Evolutionary conservation across 2,113 vertebrate species (phyloP).

Genomic region (Xerus inauris): DNA sequence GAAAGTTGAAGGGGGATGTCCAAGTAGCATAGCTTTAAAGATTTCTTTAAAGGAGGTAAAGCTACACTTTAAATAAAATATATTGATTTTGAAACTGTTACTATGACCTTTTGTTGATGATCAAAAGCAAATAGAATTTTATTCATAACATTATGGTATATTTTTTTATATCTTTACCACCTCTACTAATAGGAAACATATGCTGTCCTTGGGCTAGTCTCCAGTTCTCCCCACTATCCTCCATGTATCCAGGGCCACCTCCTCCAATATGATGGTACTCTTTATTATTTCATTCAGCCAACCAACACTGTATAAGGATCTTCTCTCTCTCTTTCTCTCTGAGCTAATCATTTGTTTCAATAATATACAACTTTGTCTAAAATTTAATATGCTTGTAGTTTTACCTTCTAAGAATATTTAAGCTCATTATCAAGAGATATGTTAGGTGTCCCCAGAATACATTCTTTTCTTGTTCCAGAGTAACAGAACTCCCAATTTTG

Average conservation of each 20-base stretch:
- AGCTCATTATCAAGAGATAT: not conserved
- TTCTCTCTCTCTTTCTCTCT: not conserved
- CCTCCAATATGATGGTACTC: not conserved
- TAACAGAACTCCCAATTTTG: not conserved
- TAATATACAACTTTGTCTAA: slow-evolving; percentile 6
- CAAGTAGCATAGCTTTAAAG: slow-evolving; percentile 32
- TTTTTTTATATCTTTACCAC: slow-evolving; percentile 55
- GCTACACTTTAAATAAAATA: slow-evolving; percentile 28
- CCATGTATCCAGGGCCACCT: not conserved
- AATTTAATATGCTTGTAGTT: not conserved
- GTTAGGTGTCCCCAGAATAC: not conserved
- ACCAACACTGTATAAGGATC: not conserved
- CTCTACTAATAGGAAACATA: slow-evolving; percentile 45
- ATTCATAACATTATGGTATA: slow-evolving; percentile 29
- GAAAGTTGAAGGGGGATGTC: not conserved
- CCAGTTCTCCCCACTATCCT: not conserved
- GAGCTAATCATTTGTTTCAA: slow-evolving; percentile 12
- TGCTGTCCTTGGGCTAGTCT: not conserved
- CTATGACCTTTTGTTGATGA: slow-evolving; percentile 3
- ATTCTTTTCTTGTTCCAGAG: not conserved
- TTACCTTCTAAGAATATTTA: slow-evolving; percentile 32
- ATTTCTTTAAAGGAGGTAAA: slow-evolving; percentile 49
- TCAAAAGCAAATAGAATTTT: slow-evolving; percentile 65
- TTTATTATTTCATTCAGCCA: not conserved
- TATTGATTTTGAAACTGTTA: slow-evolving; percentile 56